A percentile compares a stretch with the other conserved stretches of the same genome.
These are phyloP conservation scores for Apamea sordens DNA, from an alignment of 2,888 invertebrate genomes.

Conservation along the genomic window DNA sequence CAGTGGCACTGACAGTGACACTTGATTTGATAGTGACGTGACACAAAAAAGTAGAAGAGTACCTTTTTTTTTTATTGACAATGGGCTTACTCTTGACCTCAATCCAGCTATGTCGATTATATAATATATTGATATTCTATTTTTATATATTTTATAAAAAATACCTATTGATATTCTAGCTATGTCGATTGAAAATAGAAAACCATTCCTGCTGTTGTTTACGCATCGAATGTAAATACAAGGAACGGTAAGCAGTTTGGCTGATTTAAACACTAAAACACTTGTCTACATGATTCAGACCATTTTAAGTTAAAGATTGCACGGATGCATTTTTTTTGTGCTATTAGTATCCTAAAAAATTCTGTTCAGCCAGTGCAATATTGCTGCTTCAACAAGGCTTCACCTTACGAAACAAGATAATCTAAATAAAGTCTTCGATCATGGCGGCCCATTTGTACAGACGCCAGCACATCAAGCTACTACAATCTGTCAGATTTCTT, in stretches of 20 bases:
- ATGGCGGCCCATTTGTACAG: neutral
- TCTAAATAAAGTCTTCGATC: neutral
- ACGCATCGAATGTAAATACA: neutral
- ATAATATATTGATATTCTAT: no score
- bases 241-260: neutral
- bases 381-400: neutral
- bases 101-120: no score
- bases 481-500: no score
- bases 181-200: neutral
- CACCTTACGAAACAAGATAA: neutral
- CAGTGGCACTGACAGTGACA: neutral
- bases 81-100: no score
- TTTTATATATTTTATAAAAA: no score
- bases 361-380: neutral
- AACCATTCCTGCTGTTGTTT: neutral
- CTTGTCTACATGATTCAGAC: neutral
- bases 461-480: no score
- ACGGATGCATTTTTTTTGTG: neutral
- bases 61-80: no score
- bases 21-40: neutral
- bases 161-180: neutral
- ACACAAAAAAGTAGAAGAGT: no score
- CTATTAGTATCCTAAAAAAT: neutral
- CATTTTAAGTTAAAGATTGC: neutral
- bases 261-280: neutral